Base-by-base conservation (phyloP, 2,797 vertebrate species). In the Setipinna tenuifilis region DNA sequence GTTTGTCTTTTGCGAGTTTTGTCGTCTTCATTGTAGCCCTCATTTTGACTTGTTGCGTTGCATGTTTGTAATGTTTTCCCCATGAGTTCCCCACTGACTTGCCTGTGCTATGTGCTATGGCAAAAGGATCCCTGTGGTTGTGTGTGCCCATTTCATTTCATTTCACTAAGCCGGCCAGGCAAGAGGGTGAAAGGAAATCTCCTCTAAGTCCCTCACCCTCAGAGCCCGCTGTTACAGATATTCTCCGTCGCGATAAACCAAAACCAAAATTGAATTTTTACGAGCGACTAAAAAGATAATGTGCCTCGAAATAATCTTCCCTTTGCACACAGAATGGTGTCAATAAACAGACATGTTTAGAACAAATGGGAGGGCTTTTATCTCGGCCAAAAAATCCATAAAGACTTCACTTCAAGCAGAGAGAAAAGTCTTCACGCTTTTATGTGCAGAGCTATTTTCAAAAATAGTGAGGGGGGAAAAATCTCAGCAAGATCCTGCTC, bases 321-420 rank as follows among this genome's bases (percentile, higher is more conserved):
- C 89, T 78, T 90, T 87, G 86, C 91, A 89, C 89, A 80, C 85
- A 91, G 90, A 95, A 92, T 61, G 86, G 88, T 94, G 93, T 95
- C 94, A 94, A 93, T 95, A 94, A 94, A 95, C 90, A 90, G 90
- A 91, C 88, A 93, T 86, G 93, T 93, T 93, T 92, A 93, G 92
- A 94, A 95, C 92, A 95, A 95, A 93, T 88, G 88, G 87, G 89
- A 84, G 86, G 86, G 86, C 92, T 89, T 91, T 95, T 92, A 94
- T 94, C 92, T 92, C 75, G n/a, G 85, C 87, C 71, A 80, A 90
- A 88, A 93, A 93, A 93, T 94, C 90, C 88, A 91, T 90, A 87
- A 90, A 90, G 85, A 87, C 87, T 91, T 91, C 90, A 88, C 92
- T 93, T 93, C 88, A 93, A 90, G 91, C 89, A 88, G 89, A 91